Base-by-base conservation (phyloP, 2,113 vertebrate species). In the Zapus hudsonius region DNA sequence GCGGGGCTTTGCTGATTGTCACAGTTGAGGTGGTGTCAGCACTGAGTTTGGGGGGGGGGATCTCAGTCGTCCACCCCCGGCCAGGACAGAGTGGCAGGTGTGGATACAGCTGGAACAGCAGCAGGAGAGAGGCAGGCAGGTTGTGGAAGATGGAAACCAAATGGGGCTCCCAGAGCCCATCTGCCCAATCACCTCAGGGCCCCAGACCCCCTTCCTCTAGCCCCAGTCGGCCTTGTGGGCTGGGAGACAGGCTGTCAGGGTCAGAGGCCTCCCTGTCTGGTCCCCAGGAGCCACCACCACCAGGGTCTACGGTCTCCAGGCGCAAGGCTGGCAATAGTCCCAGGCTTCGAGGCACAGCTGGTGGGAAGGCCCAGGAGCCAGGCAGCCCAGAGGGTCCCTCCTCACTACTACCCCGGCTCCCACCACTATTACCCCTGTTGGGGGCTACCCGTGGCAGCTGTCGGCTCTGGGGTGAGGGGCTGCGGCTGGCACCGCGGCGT, bases 391-490 rank as follows among this genome's bases (percentile, higher is more conserved):
- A 12, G 42, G 94, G 17, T 0, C 89, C 59, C 69, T 95, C 96
- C 81, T 95, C 94, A 55, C 1, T 84, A 13, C 98, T 97, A 33
- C 98, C 89, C 76, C 10, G 22, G 87, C 93, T 94, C 61, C 93
- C 29, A 13, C 84, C 22, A 1, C 75, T n/a, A 20, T 25, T 19
- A 33, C 72, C 23, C 73, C 69, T 27, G 0, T 84, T 33, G 0
- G 94, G 96, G 73, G 29, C 47, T 92, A 1, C 98, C 96, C 93
- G 97, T 19, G 97, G 90, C 57, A 97, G 91, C 2, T 72, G 40
- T n/a, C 90, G 97, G 78, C 95, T 97, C 95, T 98, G 98, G 0
- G 99, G 99, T 0, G 99, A 99, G 59, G 98, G 98, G 96, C 98
- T 99, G 31, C 97, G 98, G 69, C 97, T 99, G 7, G 81, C 66